phyloP scores from a whole-genome alignment of 2,888 invertebrate species.

The Scaptomyza caliginosa region DNA sequence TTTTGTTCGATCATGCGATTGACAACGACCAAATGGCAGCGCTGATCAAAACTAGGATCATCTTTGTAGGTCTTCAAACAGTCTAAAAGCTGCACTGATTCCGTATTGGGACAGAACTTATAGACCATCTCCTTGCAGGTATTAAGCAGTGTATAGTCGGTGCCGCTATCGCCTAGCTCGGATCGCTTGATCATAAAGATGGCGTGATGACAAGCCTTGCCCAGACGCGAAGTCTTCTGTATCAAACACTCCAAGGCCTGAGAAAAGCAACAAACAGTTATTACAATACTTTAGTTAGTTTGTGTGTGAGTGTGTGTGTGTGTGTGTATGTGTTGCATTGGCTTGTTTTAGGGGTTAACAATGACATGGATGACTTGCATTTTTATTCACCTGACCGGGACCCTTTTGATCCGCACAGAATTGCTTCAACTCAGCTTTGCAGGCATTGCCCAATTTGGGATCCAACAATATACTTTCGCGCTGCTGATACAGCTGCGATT shows the following conservation, averaged over 20 bases:
- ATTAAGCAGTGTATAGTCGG: slow-evolving; percentile 93
- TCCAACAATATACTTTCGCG: slow-evolving; percentile 95
- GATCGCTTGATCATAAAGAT: slow-evolving; percentile 94
- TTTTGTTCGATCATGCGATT: slow-evolving; percentile 95
- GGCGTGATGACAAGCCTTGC: slow-evolving; percentile 89
- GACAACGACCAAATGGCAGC: slow-evolving; percentile 93
- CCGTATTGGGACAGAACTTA: slow-evolving; percentile 91
- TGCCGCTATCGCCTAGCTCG: slow-evolving; percentile 93
- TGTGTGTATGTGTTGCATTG: slow-evolving; percentile 5
- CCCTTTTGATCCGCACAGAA: slow-evolving; percentile 90
- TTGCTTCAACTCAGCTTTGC: slow-evolving; percentile 90
- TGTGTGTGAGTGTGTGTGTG: slow-evolving; percentile 4
- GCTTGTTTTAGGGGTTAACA: slow-evolving; percentile 21
- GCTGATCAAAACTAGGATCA: slow-evolving; percentile 91
- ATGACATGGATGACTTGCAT: slow-evolving; percentile 69
- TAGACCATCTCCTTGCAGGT: slow-evolving; percentile 94
- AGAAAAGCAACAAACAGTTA: slow-evolving; percentile 58
- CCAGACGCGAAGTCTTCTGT: slow-evolving; percentile 87
- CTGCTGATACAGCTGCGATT: slow-evolving; percentile 95
- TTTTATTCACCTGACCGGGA: slow-evolving; percentile 85
- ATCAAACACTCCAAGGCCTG: slow-evolving; percentile 93
- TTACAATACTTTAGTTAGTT: not conserved
- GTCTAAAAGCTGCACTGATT: slow-evolving; percentile 88
- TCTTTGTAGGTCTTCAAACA: slow-evolving; percentile 92
- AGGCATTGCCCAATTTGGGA: slow-evolving; percentile 92